Conservation (phyloP, 2,113 vertebrate species). For the Macrotus californicus region DNA sequence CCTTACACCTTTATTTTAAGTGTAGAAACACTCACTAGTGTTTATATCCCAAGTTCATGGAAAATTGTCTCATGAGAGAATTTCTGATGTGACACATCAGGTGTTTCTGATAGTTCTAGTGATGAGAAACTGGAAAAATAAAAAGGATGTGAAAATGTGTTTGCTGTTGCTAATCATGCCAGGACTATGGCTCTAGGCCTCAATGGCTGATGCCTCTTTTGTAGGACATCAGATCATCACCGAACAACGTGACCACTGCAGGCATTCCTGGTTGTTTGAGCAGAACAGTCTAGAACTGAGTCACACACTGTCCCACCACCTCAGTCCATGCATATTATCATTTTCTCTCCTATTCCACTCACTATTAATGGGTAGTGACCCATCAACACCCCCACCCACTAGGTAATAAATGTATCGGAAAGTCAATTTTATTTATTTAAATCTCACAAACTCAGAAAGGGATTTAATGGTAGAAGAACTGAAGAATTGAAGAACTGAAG, state of each 20-base stretch:
- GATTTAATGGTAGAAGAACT: background rate
- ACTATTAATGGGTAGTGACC: background rate
- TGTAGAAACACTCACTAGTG: background rate
- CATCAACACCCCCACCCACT: background rate
- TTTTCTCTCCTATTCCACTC: background rate
- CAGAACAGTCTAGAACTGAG: slow-evolving; percentile 57
- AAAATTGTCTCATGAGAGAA: background rate
- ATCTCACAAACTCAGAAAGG: background rate
- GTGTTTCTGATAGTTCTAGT: background rate
- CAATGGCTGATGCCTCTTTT: slow-evolving; percentile 28
- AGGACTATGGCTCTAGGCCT: slow-evolving; percentile 35
- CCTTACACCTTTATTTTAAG: background rate
- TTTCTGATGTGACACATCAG: background rate
- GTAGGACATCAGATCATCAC: slow-evolving; percentile 50
- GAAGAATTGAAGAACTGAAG: too few relatives aligned
- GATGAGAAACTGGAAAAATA: background rate
- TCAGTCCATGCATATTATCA: background rate
- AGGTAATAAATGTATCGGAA: background rate
- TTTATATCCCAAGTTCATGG: background rate
- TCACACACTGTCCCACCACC: background rate
- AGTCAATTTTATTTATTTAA: slow-evolving; percentile 3
- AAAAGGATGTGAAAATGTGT: slow-evolving; percentile 6
- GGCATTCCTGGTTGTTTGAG: slow-evolving; percentile 27
- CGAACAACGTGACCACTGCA: slow-evolving; percentile 41
- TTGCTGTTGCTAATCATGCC: background rate